Base-by-base conservation (phyloP, 2,888 invertebrate species). In the Micropterix aruncella region DNA sequence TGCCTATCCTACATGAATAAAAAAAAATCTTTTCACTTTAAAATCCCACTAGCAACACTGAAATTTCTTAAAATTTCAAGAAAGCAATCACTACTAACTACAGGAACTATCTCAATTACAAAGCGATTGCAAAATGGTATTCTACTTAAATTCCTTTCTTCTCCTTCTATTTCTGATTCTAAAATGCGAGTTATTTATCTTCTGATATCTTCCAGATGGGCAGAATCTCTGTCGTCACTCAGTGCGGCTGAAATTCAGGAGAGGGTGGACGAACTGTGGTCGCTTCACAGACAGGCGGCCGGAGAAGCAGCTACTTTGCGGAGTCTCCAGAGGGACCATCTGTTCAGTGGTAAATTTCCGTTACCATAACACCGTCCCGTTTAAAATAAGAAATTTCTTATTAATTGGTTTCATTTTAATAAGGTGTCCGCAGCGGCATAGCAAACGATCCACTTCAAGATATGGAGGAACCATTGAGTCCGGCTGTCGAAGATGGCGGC, bases 401-500 rank as follows among this genome's bases (percentile, higher is more conserved):
- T 41, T 42, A 15, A 41, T 40, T 18, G 18, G 2, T 42, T 41
- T 14, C 12, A 27, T 27, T 27, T 27, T 27, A 5, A 27, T 5
- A 12, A 7, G 27, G 27, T 27, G 27, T 27, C 12, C 27, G 27
- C 12, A 27, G 27, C 12, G 27, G 27, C 12, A 27, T 27, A 27
- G 5, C 27, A 12, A 27, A 12, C 27, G 12, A 27, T 27, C 27
- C 79, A 27, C 67, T 85, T 46, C 81, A 82, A 54, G 79, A 75
- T 55, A 68, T 85, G 42, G 27, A 27, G 7, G 27, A 27, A 7
- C 7, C 27, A 7, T 12, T 27, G 7, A 27, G 27, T 12, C 27
- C 27, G 12, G 27, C 27, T 7, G 27, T 5, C 5, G 27, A 27
- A 12, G 27, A 27, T 27, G 67, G 77, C 47, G 71, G 74, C 50